These are phyloP conservation scores for Ischnus inquisitorius DNA, from an alignment of 2,888 invertebrate genomes.

Conservation along the genomic window DNA sequence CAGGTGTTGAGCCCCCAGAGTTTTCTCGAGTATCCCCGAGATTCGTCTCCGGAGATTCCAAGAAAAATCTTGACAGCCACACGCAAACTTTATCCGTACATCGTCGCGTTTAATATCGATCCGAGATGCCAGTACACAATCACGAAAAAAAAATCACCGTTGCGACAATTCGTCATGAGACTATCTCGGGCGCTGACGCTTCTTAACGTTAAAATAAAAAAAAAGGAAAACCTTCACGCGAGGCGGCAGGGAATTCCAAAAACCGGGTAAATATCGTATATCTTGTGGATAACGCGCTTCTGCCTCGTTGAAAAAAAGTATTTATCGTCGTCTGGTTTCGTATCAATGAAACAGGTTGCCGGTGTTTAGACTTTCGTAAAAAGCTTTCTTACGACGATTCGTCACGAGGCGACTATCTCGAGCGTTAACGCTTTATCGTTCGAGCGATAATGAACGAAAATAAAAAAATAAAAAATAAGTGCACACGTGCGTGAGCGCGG, in stretches of 20 bases:
- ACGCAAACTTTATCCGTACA: not conserved
- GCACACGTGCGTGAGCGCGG: not conserved
- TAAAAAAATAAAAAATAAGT: not conserved
- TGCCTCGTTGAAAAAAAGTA: too few species aligned
- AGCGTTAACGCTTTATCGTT: not conserved
- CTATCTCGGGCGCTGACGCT: too few species aligned
- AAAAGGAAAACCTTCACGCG: too few species aligned
- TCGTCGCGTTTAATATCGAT: too few species aligned
- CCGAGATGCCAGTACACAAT: too few species aligned
- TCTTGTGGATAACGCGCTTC: too few species aligned
- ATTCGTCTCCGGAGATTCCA: constrained; percentile 2
- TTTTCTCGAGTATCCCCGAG: constrained; percentile 1
- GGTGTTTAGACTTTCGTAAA: not conserved
- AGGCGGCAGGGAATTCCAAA: too few species aligned
- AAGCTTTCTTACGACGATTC: not conserved
- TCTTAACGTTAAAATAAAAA: too few species aligned
- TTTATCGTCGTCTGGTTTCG: not conserved
- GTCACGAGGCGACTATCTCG: not conserved
- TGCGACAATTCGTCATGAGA: too few species aligned
- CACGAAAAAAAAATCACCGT: too few species aligned
- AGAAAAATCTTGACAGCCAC: constrained; percentile 11
- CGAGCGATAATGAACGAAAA: not conserved
- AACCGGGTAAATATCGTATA: too few species aligned
- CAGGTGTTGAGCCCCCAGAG: not conserved
- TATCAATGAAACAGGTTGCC: not conserved